Evolutionary conservation across 2,888 invertebrate species (phyloP), one percentile per base, ranked within the genome.

Genomic region (Synanthedon vespiformis): DNA sequence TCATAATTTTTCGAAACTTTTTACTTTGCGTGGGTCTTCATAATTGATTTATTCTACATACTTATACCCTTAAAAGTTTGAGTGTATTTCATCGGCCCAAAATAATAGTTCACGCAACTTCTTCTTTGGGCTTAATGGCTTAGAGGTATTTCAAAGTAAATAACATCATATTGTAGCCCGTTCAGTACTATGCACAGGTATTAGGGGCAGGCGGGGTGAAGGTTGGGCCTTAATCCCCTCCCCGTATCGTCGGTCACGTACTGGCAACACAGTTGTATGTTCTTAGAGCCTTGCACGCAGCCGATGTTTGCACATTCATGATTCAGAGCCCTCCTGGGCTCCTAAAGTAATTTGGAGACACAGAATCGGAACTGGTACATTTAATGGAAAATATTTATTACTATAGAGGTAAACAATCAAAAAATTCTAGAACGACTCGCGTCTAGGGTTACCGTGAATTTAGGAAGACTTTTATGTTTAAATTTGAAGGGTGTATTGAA

Each of bases 201-300:
- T 56, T 56, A 56, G 48, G 52, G 52, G 40, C 54, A 27, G 54
- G 54, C 52, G 55, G 53, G 54, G 55, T 57, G 59, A 54, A 65
- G 61, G 55, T 55, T 54, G 52, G 40, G 44, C 48, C 60, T 52
- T 72, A 72, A 72, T 72, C 72, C 68, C 52, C 58, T 40, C 57
- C 53, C 61, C 58, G 60, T 53, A 55, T 54, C 59, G 57, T 54
- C 60, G 62, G 70, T 63, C 72, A 72, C 72, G 72, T 67, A 66
- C 60, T 13, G 64, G 59, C 58, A 68, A 72, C 70, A 70, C 54
- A 53, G 44, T 44, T 44, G 54, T 56, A 57, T 58, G 60, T 60
- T 62, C 66, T 65, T 57, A 58, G 60, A 56, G 58, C 58, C 59
- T 61, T 53, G 55, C 51, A 58, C 58, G 57, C 53, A 51, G 51